Evolutionary conservation across 2,797 vertebrate species (phyloP).

Genomic region (Micrastur ruficollis): DNA sequence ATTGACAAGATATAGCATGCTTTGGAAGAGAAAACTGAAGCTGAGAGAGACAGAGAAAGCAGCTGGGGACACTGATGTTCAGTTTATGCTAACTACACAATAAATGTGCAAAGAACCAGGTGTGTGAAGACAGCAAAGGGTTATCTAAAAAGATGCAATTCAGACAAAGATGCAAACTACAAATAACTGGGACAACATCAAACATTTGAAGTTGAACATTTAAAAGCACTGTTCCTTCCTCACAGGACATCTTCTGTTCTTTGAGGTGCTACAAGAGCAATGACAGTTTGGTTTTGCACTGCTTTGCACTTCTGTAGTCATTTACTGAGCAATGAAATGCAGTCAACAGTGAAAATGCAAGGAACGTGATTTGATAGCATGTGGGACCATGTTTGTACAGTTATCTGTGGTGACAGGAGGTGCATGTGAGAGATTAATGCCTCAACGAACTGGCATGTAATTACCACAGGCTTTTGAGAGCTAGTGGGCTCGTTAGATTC

Average conservation of each 20-base stretch:
- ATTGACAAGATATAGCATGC: not conserved
- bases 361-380: not conserved
- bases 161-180: not conserved
- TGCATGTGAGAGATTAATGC: not conserved
- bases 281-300: not conserved
- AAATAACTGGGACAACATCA: not conserved
- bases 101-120: not conserved
- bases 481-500: not conserved
- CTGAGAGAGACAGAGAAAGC: constrained; percentile 32
- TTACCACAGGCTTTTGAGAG: not conserved
- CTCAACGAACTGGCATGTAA: not conserved
- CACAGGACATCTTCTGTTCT: not conserved
- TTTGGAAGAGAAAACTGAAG: not conserved
- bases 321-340: not conserved
- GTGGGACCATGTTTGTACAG: not conserved
- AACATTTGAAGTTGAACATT: not conserved
- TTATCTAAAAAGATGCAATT: not conserved
- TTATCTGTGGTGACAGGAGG: not conserved
- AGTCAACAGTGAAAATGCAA: not conserved
- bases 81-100: not conserved
- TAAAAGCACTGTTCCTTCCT: not conserved
- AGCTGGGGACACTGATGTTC: not conserved
- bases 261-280: not conserved
- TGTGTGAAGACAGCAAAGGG: not conserved
- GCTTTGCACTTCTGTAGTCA: not conserved